Evolutionary conservation across 1,140 invertebrate genomes (phyloP), one percentile per base, ranked within the genome.

Genomic region (Tetragnatha versicolor): DNA sequence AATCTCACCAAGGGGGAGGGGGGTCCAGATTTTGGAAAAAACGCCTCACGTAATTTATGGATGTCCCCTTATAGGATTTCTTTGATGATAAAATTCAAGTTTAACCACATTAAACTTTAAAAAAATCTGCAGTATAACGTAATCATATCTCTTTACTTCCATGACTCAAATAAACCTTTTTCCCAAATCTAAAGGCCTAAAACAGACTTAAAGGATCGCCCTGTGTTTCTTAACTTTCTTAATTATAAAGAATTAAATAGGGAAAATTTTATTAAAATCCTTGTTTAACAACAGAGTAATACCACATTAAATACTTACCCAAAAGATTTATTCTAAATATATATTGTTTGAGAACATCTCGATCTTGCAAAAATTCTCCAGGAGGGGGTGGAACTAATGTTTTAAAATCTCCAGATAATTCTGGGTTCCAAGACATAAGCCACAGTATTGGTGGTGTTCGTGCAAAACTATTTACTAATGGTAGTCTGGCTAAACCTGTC

Each of bases 361-460:
- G 89, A 83, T 95, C 93, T 82, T 91, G 91, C n/a, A 95, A 86
- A 61, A 88, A 86, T 68, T 91, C 89, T 2, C 89, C 85, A 5
- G 90, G 88, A 45, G 91, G 82, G 2, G 90, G 86, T 81, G 91
- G 88, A 82, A 92, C 87, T 81, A 87, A 82, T 78, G 90, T 89
- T 83, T 88, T 86, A 55, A 88, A 88, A 10, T 86, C 82, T 45
- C 89, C 87, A n/a, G 82, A 82, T 4, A 89, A 84, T 3, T 86
- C 83, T 2, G 88, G 86, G 4, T 86, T 82, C 88, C 90, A 91
- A 2, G 89, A 89, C 35, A 89, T 87, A 79, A 89, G 89, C 91
- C 91, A 93, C 6, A 90, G 89, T 60, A 91, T 86, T 0, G 90
- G 88, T 3, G 92, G 92, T 2, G 88, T 90, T 14, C 91, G 82